Conservation (phyloP, 2,888 invertebrate species). For the Sphaerophoria taeniata region DNA sequence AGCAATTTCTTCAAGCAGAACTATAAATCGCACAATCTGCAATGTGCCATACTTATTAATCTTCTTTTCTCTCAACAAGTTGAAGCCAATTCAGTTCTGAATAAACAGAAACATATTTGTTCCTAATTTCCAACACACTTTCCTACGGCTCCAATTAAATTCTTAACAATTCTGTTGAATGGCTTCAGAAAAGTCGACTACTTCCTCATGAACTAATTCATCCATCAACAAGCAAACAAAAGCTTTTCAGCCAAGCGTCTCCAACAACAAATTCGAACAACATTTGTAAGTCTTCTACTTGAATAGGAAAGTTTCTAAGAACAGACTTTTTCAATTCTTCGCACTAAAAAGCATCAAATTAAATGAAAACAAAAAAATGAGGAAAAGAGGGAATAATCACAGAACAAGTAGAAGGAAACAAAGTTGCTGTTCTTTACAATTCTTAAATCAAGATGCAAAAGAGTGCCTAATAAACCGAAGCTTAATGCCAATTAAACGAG, state of each 20-base stretch:
- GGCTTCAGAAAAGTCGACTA: neutral
- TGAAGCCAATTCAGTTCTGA: too few relatives aligned
- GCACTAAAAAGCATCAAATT: conserved; percentile 50
- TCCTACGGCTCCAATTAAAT: too few relatives aligned
- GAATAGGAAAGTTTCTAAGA: conserved; percentile 14
- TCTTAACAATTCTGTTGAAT: too few relatives aligned
- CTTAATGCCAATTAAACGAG: conserved; percentile 23
- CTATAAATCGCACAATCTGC: too few relatives aligned
- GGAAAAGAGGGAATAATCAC: neutral
- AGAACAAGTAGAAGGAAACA: neutral
- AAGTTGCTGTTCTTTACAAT: neutral
- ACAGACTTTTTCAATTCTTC: conserved; percentile 39
- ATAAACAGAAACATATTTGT: too few relatives aligned
- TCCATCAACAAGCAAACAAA: neutral
- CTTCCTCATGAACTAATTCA: neutral
- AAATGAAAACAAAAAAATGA: conserved; percentile 1
- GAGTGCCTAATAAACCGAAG: conserved; percentile 50
- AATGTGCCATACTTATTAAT: too few relatives aligned
- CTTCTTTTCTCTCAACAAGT: too few relatives aligned
- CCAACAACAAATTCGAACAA: conserved; percentile 1
- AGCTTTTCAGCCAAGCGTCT: neutral
- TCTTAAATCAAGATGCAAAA: neutral
- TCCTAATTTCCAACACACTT: too few relatives aligned
- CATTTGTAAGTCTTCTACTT: conserved; percentile 46
- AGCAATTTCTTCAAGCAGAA: too few relatives aligned